Base-by-base conservation (phyloP, 2,797 vertebrate species). In the Borostomias antarcticus region DNA sequence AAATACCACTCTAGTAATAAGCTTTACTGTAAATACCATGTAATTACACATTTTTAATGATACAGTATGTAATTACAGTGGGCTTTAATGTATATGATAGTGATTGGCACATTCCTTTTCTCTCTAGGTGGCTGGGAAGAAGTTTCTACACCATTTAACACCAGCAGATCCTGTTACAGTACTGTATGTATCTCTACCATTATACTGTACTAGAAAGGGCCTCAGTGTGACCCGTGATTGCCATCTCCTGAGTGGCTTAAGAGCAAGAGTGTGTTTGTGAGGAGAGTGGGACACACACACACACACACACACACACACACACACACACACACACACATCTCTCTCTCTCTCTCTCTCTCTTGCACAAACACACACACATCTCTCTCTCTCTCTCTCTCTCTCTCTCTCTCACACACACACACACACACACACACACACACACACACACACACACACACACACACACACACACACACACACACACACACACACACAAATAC, bases 31-130 rank as follows among this genome's bases (percentile, higher is more conserved):
- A 54, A 54, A 28, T 54, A 9, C 9, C 26, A 32, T 66, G 29
- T 67, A 65, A 74, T 76, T 65, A 68, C 30, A 63, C 25, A 50
- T 48, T 33, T 37, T 58, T 54, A 35, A 58, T 19, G 25, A 9
- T n/a, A n/a, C n/a, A n/a, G n/a, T 35, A 51, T 15, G 40, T 29
- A 61, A 50, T 23, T 56, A 29, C 29, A n/a, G 53, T n/a, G 29
- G 15, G 19, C 29, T 32, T 7, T 50, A 50, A 33, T 33, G 21
- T 25, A 66, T 29, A 19, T 11, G 15, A 50, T 4, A 50, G 10
- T 17, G 23, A 45, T 30, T 70, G 28, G 21, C 50, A 58, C 51
- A n/a, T 66, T 62, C 43, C 56, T 13, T 30, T 54, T 28, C 21
- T n/a, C 47, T 54, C 52, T n/a, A 25, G n/a, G 28, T 54, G n/a